Conservation (phyloP, 2,888 invertebrate genomes). For the Monochamus alternatus region DNA sequence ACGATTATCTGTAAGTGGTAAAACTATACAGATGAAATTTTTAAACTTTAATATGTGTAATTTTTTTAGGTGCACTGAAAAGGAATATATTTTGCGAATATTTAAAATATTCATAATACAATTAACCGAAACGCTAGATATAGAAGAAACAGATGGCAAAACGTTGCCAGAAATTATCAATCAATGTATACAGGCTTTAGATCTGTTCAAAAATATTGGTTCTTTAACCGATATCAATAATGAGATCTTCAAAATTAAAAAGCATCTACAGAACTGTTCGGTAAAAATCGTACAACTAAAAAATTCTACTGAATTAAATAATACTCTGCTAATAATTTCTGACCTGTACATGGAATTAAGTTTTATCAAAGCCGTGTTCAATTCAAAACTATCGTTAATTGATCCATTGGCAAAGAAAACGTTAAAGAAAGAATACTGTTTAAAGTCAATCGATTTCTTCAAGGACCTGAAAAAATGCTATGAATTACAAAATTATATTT, state of each 20-base stretch:
- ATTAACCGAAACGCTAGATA: slow-evolving; percentile 43
- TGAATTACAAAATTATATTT: slow-evolving; percentile 72
- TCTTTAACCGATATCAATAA: slow-evolving; percentile 41
- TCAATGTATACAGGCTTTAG: slow-evolving; percentile 41
- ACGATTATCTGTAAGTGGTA: slow-evolving; percentile 71
- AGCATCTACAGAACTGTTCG: slow-evolving; percentile 44
- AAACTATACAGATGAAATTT: too few relatives aligned
- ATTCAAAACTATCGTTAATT: slow-evolving; percentile 79
- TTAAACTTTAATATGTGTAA: neutral
- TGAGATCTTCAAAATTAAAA: slow-evolving; percentile 50
- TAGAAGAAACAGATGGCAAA: slow-evolving; percentile 32
- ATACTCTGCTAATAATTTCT: slow-evolving; percentile 54
- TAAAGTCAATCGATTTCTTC: slow-evolving; percentile 79
- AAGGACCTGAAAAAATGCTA: slow-evolving; percentile 75
- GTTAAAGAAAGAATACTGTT: slow-evolving; percentile 80
- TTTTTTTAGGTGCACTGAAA: slow-evolving; percentile 56
- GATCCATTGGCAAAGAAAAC: slow-evolving; percentile 89
- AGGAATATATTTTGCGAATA: slow-evolving; percentile 48
- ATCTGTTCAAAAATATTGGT: slow-evolving; percentile 30
- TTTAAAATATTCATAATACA: slow-evolving; percentile 50
- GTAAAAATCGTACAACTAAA: slow-evolving; percentile 36
- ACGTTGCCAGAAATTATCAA: slow-evolving; percentile 45
- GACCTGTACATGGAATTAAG: slow-evolving; percentile 71
- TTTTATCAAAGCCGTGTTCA: slow-evolving; percentile 74
- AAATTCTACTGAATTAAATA: slow-evolving; percentile 36